Base-by-base conservation (phyloP, 2,797 vertebrate species). In the Mustela erminea region DNA sequence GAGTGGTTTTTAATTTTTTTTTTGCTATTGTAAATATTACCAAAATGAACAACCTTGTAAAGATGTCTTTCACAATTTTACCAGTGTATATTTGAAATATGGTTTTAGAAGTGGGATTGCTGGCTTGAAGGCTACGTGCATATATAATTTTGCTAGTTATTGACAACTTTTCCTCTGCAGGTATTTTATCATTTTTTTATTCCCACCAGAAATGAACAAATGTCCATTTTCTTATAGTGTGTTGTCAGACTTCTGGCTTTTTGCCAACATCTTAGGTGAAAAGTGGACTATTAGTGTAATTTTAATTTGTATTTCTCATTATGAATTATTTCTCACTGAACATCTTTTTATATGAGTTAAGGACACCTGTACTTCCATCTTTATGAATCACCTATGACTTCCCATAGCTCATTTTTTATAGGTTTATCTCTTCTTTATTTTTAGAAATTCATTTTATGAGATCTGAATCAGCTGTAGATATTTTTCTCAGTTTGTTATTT, bases 221-320 rank as follows among this genome's bases (percentile, higher is more conserved):
- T 60, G 46, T 25, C 64, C 80, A 11, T 49, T 77, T 96, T 94
- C 52, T 85, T 56, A 90, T 3, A 54, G n/a, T 58, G 5, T n/a
- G n/a, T 64, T 94, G 46, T 93, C 43, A 81, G 68, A 81, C 3
- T 17, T 85, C 64, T 43, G 64, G 38, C 46, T 64, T 84, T 96
- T 94, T 87, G 66, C 27, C 41, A 90, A 58, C 3, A 60, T n/a
- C 49, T 1, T n/a, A 70, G 25, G 7, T 68, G 9, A 78, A 77
- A 95, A 60, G 12, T 81, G 46, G n/a, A 43, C 81, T 54, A 43
- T 10, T 72, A 32, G 32, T 64, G 2, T 81, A 82, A 91, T 66
- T 96, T 89, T 54, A 95, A 92, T 78, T 78, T 95, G 21, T 32
- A 56, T 27, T 89, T n/a, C 35, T 92, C 5, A 29, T 86, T 87